Evolutionary conservation across 2,797 vertebrate genomes (phyloP).

Genomic region (Hyperoplus immaculatus): DNA sequence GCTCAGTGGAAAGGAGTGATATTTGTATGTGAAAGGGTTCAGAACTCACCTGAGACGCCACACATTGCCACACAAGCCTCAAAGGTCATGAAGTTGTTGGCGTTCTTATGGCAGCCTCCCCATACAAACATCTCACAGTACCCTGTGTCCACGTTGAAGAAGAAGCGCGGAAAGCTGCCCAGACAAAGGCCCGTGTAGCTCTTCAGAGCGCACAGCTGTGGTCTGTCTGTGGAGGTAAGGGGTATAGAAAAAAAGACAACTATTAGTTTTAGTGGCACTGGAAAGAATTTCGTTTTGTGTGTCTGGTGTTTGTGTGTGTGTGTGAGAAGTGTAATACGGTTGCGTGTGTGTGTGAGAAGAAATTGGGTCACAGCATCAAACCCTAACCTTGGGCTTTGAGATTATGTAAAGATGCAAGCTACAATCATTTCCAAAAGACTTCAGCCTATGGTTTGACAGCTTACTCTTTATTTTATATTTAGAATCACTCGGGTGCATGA

Average conservation of each 20-base stretch:
- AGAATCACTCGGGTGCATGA: slow-evolving; percentile 1
- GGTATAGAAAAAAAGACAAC: slow-evolving; percentile 28
- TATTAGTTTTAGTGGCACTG: slow-evolving; percentile 36
- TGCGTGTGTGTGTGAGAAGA: neutral
- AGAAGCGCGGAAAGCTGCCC: slow-evolving; percentile 84
- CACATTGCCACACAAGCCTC: slow-evolving; percentile 88
- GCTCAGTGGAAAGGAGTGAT: neutral
- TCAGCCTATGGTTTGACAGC: slow-evolving; percentile 45
- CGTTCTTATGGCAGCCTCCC: slow-evolving; percentile 91
- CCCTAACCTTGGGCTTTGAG: slow-evolving; percentile 56
- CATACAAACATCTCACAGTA: slow-evolving; percentile 89
- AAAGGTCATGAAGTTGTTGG: slow-evolving; percentile 89
- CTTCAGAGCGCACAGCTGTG: slow-evolving; percentile 87
- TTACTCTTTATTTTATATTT: slow-evolving; percentile 16
- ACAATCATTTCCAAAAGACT: slow-evolving; percentile 45
- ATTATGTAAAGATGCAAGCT: slow-evolving; percentile 51
- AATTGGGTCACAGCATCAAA: slow-evolving; percentile 64
- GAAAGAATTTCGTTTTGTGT: neutral
- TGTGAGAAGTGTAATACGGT: too few species aligned
- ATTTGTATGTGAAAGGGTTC: too few species aligned
- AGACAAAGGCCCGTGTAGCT: slow-evolving; percentile 89
- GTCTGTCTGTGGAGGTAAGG: slow-evolving; percentile 51
- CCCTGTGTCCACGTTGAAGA: slow-evolving; percentile 86
- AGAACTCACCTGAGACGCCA: slow-evolving; percentile 83
- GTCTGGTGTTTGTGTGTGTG: neutral